Conservation (phyloP, 2,113 vertebrate species). For the Corythornis madagascariensis region DNA sequence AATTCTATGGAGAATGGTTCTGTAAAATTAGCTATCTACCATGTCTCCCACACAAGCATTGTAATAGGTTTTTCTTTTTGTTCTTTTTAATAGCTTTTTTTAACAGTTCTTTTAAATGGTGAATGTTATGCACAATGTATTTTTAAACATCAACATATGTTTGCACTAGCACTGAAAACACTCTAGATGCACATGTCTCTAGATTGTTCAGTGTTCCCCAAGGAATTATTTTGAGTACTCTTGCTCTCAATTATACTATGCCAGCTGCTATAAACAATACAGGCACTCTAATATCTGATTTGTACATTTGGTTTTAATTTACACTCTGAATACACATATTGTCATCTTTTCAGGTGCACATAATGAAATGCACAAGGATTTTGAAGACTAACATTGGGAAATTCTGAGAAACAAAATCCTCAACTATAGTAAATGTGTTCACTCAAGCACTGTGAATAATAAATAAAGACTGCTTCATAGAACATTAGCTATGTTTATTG, state of each 20-base stretch:
- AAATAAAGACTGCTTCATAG: not conserved
- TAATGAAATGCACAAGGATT: not conserved
- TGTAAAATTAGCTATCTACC: not conserved
- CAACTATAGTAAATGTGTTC: not conserved
- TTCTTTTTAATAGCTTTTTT: not conserved
- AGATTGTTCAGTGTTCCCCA: not conserved
- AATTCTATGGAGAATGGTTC: not conserved
- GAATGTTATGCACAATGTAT: not conserved
- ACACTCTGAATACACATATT: not conserved
- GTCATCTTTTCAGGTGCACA: not conserved
- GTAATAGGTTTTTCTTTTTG: too few species aligned
- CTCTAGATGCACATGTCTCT: not conserved
- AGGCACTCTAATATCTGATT: not conserved
- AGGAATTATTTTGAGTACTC: not conserved
- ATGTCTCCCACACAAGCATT: not conserved
- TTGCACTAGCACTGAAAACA: not conserved
- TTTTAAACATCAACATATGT: not conserved
- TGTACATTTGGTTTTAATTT: not conserved
- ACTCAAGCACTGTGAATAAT: not conserved
- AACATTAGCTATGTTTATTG: not conserved
- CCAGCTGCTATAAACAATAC: not conserved
- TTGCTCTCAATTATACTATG: not conserved
- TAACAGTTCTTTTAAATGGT: not conserved
- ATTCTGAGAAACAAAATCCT: not conserved
- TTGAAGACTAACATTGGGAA: not conserved